Percentiles rank a stretch among this genome's conserved stretches.
phyloP scores from a whole-genome alignment of 2,113 vertebrate species.

The Nycticryphes semicollaris region DNA sequence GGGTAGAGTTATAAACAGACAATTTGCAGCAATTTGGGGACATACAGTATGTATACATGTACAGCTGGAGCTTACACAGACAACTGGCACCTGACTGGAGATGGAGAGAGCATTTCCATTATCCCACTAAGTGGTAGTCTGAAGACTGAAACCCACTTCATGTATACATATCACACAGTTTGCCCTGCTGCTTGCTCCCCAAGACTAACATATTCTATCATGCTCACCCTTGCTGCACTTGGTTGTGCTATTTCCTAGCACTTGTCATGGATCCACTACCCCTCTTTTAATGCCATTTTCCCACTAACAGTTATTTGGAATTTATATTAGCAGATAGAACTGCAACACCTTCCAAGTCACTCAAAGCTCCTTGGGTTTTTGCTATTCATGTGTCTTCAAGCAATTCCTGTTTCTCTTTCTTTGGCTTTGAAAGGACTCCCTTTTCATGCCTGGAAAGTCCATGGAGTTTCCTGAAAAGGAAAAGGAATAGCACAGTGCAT shows the following conservation, averaged over 20 bases:
- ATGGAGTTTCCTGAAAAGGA: background rate
- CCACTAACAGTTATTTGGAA: background rate
- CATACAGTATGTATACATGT: background rate
- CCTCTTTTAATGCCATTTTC: background rate
- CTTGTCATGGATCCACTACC: background rate
- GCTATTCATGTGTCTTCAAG: background rate
- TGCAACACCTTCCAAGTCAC: background rate
- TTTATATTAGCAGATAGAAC: background rate
- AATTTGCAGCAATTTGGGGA: background rate
- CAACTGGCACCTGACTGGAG: background rate
- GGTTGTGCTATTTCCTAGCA: background rate
- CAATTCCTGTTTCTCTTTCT: background rate
- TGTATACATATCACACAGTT: accelerated
- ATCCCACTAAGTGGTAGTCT: background rate
- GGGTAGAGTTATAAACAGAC: background rate
- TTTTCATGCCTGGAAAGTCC: background rate
- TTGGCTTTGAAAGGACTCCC: background rate
- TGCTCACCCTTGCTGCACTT: background rate
- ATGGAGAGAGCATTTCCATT: background rate
- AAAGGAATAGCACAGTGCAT: background rate
- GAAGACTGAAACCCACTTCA: background rate
- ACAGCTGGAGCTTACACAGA: background rate
- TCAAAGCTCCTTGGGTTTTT: background rate
- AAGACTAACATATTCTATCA: background rate
- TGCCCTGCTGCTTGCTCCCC: background rate